phyloP scores from a whole-genome alignment of 1,140 invertebrate species.

The Zophobas morio region DNA sequence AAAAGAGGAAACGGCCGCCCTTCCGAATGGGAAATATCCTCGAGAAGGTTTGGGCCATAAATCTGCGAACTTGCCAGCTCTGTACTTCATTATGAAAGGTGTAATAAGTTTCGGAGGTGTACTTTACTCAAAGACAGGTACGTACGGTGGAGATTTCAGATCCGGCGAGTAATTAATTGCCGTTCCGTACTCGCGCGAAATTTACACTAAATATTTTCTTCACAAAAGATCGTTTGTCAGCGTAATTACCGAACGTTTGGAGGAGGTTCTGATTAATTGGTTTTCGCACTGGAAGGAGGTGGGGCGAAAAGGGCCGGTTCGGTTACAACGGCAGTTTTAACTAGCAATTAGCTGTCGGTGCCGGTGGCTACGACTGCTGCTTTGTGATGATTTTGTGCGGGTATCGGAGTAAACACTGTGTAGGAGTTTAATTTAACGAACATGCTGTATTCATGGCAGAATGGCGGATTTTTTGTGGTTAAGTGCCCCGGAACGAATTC shows the following conservation, averaged over 20 bases:
- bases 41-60: background rate
- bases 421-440: no score
- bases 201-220: conserved; percentile 43
- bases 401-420: no score
- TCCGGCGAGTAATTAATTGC: conserved; percentile 38
- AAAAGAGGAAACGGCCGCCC: background rate
- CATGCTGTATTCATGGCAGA: no score
- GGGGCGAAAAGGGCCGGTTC: no score
- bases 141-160: conserved; percentile 31
- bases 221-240: conserved; percentile 38
- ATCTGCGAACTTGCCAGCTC: background rate
- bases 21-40: background rate
- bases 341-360: no score
- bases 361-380: no score
- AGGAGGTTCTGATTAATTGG: conserved; percentile 33
- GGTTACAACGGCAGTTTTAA: no score
- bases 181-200: conserved; percentile 23
- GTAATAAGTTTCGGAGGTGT: conserved; percentile 33
- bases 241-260: conserved; percentile 37
- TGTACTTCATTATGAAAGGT: conserved; percentile 36
- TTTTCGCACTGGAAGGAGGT: conserved; percentile 1
- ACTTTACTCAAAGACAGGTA: conserved; percentile 33
- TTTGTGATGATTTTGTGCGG: no score
- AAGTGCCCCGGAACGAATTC: no score
- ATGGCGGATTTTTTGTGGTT: no score